Conservation (phyloP, 2,113 vertebrate genomes). For the Furnarius figulus region DNA sequence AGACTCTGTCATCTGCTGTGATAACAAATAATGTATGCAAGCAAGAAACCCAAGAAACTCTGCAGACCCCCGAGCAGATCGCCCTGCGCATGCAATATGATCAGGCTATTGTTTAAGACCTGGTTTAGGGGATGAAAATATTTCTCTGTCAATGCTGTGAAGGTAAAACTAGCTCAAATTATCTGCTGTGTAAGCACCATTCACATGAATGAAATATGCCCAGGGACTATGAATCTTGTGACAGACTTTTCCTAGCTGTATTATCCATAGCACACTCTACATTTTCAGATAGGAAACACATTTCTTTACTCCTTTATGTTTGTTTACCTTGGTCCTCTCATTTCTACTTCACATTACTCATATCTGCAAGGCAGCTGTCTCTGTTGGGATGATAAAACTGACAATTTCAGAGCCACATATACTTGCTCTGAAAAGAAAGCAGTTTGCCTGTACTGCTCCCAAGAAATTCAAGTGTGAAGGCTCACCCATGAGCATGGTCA, state of each 20-base stretch:
- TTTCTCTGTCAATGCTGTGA: neutral
- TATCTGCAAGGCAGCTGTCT: neutral
- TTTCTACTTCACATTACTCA: neutral
- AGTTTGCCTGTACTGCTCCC: neutral
- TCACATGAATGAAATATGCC: conserved; percentile 10
- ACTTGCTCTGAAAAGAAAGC: neutral
- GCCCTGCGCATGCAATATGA: neutral
- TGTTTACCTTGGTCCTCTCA: conserved; percentile 11
- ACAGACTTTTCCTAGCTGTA: neutral
- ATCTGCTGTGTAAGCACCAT: conserved; percentile 42
- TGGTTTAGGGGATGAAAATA: neutral
- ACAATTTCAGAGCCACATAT: neutral
- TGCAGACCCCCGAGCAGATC: neutral
- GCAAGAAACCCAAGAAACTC: neutral
- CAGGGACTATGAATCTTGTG: neutral
- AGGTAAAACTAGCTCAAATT: conserved; percentile 25
- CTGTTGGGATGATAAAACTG: neutral
- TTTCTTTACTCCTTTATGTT: conserved; percentile 24
- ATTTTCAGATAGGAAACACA: neutral
- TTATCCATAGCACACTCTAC: neutral
- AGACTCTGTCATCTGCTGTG: neutral
- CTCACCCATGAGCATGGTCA: neutral
- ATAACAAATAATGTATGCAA: neutral
- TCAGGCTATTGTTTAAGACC: neutral
- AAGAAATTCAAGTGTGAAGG: neutral